Base-by-base conservation (phyloP, 2,888 invertebrate species). In the Nineta flava region DNA sequence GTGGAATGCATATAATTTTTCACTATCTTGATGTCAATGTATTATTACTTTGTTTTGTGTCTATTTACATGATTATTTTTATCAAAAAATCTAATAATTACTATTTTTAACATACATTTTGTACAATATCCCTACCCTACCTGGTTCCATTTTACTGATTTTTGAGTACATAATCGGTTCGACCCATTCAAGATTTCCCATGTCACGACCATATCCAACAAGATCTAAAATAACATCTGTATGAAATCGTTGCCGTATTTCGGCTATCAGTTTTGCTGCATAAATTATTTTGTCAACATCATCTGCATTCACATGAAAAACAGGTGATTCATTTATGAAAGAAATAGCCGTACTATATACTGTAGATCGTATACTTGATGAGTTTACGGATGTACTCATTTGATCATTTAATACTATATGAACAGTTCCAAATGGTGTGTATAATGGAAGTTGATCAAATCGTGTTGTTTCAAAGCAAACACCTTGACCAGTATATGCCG, bases 381-480 rank as follows among this genome's bases (percentile, higher is more conserved):
- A 92, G 70, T 93, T 91, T 48, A 92, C 92, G 16, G 95, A 95
- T 70, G 95, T 95, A 12, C 95, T 95, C 68, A 93, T 87, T 74
- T 95, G 95, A 69, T 95, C 95, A 71, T 95, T 95, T 56, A 80
- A 90, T 48, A 95, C 92, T 61, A 95, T 85, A 66, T 95, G 95
- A 49, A 95, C 79, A 42, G 93, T 92, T 52, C 95, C 95, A 62
- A 92, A 88, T 3, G 94, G 93, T 43, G 93, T 92, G 70, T 94
- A 95, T 55, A 85, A 87, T 9, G 93, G 93, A 57, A 95, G 74
- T 68, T 95, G 93, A 47, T 90, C 87, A 71, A 95, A 71, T 67
- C 94, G 93, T 79, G 95, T 91, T 0, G 94, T 94, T 71, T 95
- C 95, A 65, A 88, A 93, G 19, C 95, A 95, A 55, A 95, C 87